phyloP scores from a whole-genome alignment of 1,140 invertebrate species.

The Metaphire vulgaris region DNA sequence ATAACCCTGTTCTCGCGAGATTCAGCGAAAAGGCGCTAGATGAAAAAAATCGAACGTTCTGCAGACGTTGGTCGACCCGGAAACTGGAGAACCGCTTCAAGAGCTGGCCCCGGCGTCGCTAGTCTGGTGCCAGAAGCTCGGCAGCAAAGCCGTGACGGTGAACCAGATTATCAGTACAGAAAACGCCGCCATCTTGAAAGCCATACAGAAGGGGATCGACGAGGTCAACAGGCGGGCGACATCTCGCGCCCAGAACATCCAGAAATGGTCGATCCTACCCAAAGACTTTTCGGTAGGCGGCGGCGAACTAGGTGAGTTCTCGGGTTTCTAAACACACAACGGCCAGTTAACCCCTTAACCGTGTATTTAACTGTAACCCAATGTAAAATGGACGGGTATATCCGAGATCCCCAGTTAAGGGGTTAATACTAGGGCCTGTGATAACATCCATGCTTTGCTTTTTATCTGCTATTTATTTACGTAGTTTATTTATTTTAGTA shows the following conservation, averaged over 20 bases:
- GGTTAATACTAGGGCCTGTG: background rate
- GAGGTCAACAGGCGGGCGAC: conserved; percentile 69
- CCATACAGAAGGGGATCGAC: conserved; percentile 65
- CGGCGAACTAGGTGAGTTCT: conserved; percentile 68
- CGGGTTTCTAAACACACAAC: background rate
- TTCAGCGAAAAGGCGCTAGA: too few species aligned
- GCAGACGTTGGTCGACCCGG: conserved; percentile 63
- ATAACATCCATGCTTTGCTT: background rate
- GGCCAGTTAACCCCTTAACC: background rate
- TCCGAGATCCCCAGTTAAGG: too few species aligned
- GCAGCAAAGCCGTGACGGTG: conserved; percentile 62
- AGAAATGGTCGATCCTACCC: conserved; percentile 82
- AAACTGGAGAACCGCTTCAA: conserved; percentile 66
- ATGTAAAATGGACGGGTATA: background rate
- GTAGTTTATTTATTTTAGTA: background rate
- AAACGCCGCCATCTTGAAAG: conserved; percentile 36
- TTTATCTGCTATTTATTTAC: background rate
- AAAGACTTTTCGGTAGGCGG: conserved; percentile 77
- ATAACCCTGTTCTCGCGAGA: too few species aligned
- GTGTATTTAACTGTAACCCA: conserved; percentile 13
- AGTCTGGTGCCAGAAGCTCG: conserved; percentile 65
- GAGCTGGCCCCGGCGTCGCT: conserved; percentile 60
- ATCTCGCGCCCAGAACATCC: conserved; percentile 80
- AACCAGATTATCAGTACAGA: conserved; percentile 34
- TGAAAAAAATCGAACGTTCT: too few species aligned